Base-by-base conservation (phyloP, 2,113 vertebrate species). In the Thamnaconus septentrionalis region DNA sequence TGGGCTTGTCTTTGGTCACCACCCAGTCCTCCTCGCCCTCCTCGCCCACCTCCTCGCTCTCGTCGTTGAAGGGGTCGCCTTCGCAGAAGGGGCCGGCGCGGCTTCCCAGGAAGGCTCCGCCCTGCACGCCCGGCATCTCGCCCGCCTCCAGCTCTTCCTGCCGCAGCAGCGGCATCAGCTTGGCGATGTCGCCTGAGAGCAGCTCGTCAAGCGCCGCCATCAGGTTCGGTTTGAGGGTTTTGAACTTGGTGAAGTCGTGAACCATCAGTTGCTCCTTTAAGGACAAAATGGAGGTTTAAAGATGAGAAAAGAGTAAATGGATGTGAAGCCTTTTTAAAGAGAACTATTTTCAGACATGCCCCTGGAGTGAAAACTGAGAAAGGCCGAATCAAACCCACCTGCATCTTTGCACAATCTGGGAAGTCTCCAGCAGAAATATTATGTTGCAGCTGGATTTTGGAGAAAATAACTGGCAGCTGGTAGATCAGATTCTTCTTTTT, bases 1-100 rank as follows among this genome's bases (percentile, higher is more conserved):
- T 97, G 81, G 95, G 92, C 76, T 97, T 97, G 91, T 97, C 95
- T 79, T 95, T 96, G 54, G 91, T 96, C 82, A 97, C 95, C 59
- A 96, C 92, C 95, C 95, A 97, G 56, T 92, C 93, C 7, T 92
- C 93, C 8, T 93, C 18, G 18, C 18, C 94, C 0, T 94, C 93
- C 81, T 91, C 87, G 2, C 83, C 81, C 3, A 51, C 53, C 4
- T 90, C 86, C 41, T 88, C 89, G 3, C 89, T 89, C 60, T 78
- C 81, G 50, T 85, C 75, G 0, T 58, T 52, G 4, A 92, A 93
- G 55, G 87, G 91, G 61, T 94, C 92, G 0, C 93, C 93, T 81
- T 95, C 95, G 10, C 85, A 31, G 8, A 97, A 97, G 0, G 95
- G 95, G 31, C 95, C 95, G 4, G 81, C 92, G 3, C 92, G 93